These are phyloP conservation scores for Champsocephalus gunnari DNA, from an alignment of 2,797 vertebrate genomes.

Conservation along the genomic window DNA sequence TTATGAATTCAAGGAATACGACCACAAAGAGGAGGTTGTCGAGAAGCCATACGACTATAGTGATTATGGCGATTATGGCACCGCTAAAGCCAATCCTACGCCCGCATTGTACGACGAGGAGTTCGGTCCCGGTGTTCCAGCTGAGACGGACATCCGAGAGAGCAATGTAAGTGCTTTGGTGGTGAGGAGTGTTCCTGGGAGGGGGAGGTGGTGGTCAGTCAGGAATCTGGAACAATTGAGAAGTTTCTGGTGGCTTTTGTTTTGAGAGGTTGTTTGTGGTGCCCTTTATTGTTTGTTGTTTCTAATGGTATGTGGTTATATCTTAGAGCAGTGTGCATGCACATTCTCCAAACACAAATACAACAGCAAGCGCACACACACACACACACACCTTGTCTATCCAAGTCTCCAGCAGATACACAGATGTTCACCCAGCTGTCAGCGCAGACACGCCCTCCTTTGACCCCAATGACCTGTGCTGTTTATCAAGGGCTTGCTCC, in stretches of 20 bases:
- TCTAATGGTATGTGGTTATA: conserved; percentile 45
- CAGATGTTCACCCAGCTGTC: conserved; percentile 64
- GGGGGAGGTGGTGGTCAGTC: not conserved
- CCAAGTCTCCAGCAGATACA: conserved; percentile 51
- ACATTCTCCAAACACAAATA: conserved; percentile 47
- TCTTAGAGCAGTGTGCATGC: conserved; percentile 21
- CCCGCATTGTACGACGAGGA: conserved; percentile 86
- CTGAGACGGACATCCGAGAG: conserved; percentile 93
- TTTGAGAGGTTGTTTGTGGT: conserved; percentile 16
- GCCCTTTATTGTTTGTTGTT: conserved; percentile 58
- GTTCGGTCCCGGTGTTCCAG: conserved; percentile 93
- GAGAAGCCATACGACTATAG: conserved; percentile 88
- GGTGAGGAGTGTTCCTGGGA: not conserved
- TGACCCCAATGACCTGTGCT: conserved; percentile 45
- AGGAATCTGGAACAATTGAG: conserved; percentile 53
- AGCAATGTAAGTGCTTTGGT: conserved; percentile 89
- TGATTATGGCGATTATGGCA: conserved; percentile 88
- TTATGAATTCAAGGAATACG: conserved; percentile 84
- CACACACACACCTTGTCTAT: conserved; percentile 56
- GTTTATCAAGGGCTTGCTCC: conserved; percentile 55
- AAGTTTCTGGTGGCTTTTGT: conserved; percentile 42
- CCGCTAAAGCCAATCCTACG: conserved; percentile 85
- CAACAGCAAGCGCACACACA: conserved; percentile 42
- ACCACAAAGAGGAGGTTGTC: conserved; percentile 71
- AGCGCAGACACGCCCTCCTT: conserved; percentile 40